Base-by-base conservation (phyloP, 2,888 invertebrate genomes). In the Meteorus colon region DNA sequence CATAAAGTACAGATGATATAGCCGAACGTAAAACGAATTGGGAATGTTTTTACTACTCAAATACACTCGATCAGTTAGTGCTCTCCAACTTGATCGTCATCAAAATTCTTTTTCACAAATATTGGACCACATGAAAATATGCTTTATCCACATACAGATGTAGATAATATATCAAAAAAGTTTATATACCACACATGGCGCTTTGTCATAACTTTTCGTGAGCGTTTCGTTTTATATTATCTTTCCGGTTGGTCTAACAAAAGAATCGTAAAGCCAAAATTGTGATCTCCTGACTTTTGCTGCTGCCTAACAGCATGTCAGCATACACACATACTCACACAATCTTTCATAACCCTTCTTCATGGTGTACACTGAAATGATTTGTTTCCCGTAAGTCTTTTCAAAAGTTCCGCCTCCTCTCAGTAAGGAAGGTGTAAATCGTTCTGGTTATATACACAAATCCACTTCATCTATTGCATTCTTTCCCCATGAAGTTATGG, bases 261-360 rank as follows among this genome's bases (percentile, higher is more conserved):
- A 82, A 74, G 77, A 82, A 82, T 84, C 82, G 82, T 83, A 82
- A 83, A 83, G 55, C 83, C 80, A 80, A 79, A 74, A 73, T 78
- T 79, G 76, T 71, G 73, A 78, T 75, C 75, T 37, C n/a, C n/a
- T 63, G 31, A 31, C 31, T 34, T 48, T 48, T 48, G 48, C 48
- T 48, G 48, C 48, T 48, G 48, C 48, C 16, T n/a, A 48, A 55
- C 41, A 24, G 41, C 41, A n/a, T 65, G 31, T 19, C 29, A 45
- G 73, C 34, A 62, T 45, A 69, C 6, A 48, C 19, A 27, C n/a
- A 48, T 4, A 34, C 27, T 34, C 8, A 45, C 16, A 31, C 51
- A 29, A 31, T 51, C 67, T 45, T 24, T 41, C 8, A 41, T 37
- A 67, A 19, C 48, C 45, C 27, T 16, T 67, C 16, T 48, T 10